Evolutionary conservation across 2,113 vertebrate genomes (phyloP).

Genomic region (Lynx canadensis): DNA sequence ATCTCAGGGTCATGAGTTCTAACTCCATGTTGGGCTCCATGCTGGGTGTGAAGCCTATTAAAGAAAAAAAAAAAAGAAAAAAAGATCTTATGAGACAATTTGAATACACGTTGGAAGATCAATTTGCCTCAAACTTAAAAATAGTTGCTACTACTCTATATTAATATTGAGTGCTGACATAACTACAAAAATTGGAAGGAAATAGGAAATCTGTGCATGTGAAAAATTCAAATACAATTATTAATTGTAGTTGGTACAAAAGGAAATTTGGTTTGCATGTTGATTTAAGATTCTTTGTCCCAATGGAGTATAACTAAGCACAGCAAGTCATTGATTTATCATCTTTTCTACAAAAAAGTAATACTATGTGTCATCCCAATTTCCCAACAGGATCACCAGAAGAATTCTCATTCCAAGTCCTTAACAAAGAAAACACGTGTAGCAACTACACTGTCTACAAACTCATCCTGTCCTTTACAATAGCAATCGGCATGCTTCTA

Average conservation of each 20-base stretch:
- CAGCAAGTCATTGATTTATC: neutral
- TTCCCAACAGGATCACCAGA: neutral
- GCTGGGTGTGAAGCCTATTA: no score
- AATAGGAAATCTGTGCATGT: neutral
- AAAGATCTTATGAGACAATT: neutral
- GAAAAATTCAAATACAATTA: neutral
- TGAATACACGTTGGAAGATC: neutral
- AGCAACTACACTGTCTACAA: neutral
- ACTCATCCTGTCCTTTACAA: neutral
- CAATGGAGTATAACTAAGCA: neutral
- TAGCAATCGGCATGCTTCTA: neutral
- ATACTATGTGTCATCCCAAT: neutral
- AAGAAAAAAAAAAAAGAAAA: no score
- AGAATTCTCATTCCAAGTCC: neutral
- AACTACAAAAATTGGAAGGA: constrained; percentile 62
- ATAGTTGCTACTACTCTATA: neutral
- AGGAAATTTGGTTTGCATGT: neutral
- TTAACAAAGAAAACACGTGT: neutral
- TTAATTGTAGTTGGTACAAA: constrained; percentile 45
- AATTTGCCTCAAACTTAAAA: neutral
- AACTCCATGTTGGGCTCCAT: no score
- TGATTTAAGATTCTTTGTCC: neutral
- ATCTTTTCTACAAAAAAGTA: constrained; percentile 36
- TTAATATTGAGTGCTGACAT: constrained; percentile 36
- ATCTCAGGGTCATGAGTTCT: no score